phyloP scores from a whole-genome alignment of 1,140 invertebrate genomes.

The Paracyclopina nana region DNA sequence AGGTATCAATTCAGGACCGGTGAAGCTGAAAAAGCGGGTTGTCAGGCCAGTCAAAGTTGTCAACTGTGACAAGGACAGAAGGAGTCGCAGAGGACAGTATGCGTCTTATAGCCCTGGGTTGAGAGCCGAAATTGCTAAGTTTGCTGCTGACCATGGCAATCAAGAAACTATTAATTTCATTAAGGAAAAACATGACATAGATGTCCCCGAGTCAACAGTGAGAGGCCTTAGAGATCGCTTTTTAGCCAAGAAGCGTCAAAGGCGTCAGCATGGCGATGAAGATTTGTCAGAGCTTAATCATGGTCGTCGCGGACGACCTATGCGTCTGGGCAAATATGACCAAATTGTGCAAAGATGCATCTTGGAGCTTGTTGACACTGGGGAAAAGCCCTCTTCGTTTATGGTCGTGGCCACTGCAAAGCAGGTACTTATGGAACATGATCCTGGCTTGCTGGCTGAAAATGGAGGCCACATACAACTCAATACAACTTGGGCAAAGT shows the following conservation, averaged over 20 bases:
- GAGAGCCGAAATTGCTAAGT: slow-evolving; percentile 26
- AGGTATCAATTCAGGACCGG: too few species aligned
- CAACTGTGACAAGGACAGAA: background rate
- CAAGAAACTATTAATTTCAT: slow-evolving; percentile 25
- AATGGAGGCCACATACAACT: slow-evolving; percentile 26
- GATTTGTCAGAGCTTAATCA: slow-evolving; percentile 25
- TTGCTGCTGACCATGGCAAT: slow-evolving; percentile 26
- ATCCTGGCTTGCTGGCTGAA: slow-evolving; percentile 25
- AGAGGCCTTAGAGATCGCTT: slow-evolving; percentile 26
- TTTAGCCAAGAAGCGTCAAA: slow-evolving; percentile 22
- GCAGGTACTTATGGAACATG: slow-evolving; percentile 26
- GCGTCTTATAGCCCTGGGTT: slow-evolving; percentile 26
- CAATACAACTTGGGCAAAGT: slow-evolving; percentile 27
- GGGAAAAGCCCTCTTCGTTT: slow-evolving; percentile 26
- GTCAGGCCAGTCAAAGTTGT: slow-evolving; percentile 1
- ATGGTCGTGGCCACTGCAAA: slow-evolving; percentile 27
- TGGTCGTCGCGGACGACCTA: slow-evolving; percentile 25
- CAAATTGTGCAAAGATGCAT: slow-evolving; percentile 27
- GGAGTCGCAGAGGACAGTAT: slow-evolving; percentile 23
- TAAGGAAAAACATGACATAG: slow-evolving; percentile 22
- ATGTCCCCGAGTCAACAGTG: slow-evolving; percentile 27
- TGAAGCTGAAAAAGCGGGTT: background rate
- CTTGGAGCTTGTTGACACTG: slow-evolving; percentile 24
- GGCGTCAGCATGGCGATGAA: slow-evolving; percentile 17
- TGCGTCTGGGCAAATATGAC: slow-evolving; percentile 27